Percentiles rank a stretch among this genome's conserved stretches.
Evolutionary conservation across 2,888 invertebrate species (phyloP).

Genomic region (Harpagoxenus sublaevis): DNA sequence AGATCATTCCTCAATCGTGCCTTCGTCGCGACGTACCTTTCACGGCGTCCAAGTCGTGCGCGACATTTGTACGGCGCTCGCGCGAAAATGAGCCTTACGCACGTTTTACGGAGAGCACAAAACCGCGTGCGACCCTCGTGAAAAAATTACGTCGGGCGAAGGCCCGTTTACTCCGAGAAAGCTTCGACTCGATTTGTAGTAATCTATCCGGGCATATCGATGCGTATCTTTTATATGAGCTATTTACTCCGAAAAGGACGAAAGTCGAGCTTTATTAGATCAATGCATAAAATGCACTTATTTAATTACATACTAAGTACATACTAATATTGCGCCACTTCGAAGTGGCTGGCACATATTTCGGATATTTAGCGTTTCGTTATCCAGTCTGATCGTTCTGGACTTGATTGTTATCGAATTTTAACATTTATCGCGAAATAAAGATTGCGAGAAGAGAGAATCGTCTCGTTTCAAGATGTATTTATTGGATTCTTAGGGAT

Average conservation of each 20-base stretch:
- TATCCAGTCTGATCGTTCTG: neutral
- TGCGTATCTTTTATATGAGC: no score
- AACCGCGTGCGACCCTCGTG: neutral
- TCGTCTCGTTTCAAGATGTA: neutral
- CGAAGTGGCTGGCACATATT: neutral
- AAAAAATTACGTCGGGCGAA: neutral
- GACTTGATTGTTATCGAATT: neutral
- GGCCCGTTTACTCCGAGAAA: neutral
- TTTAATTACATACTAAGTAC: neutral
- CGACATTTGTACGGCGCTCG: neutral
- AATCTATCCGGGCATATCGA: neutral
- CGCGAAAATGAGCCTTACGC: slow-evolving; percentile 8
- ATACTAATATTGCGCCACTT: neutral
- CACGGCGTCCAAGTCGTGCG: neutral
- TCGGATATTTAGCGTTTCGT: neutral
- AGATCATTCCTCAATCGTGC: slow-evolving; percentile 3
- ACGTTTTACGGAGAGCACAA: neutral
- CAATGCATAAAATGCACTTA: neutral
- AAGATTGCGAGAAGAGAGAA: neutral
- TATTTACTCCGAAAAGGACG: neutral
- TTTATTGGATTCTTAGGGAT: neutral
- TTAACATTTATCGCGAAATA: neutral
- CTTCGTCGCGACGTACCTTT: no score
- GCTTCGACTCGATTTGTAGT: neutral
- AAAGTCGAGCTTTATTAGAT: neutral